These are phyloP conservation scores for Pelosia muscerda DNA, from an alignment of 2,888 invertebrate genomes.

Conservation along the genomic window DNA sequence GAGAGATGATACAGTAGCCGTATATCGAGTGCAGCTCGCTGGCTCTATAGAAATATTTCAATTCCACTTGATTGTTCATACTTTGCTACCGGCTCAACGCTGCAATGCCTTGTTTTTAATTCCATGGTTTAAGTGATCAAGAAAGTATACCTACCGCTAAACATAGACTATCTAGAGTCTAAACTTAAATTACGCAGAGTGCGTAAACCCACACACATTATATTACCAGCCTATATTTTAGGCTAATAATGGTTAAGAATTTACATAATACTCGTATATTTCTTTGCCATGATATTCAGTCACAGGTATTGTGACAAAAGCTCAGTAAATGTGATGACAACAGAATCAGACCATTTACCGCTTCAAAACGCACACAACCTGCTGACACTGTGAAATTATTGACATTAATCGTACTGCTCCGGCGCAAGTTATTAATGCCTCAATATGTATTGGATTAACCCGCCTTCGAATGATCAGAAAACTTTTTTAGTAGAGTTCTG, in stretches of 20 bases:
- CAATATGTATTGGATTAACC: slow-evolving; percentile 51
- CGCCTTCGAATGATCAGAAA: slow-evolving; percentile 35
- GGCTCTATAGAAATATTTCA: slow-evolving; percentile 45
- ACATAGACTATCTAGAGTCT: background rate
- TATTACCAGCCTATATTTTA: too few relatives aligned
- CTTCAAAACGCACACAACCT: background rate
- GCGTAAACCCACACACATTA: too few relatives aligned
- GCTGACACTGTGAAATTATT: slow-evolving; percentile 42
- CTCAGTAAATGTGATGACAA: slow-evolving; percentile 4
- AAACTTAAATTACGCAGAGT: background rate
- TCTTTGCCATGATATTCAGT: too few relatives aligned
- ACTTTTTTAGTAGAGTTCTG: background rate
- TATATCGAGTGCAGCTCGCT: slow-evolving; percentile 36
- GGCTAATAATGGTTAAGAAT: too few relatives aligned
- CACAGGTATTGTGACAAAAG: background rate
- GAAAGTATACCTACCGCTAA: background rate
- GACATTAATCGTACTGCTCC: slow-evolving; percentile 40
- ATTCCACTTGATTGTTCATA: slow-evolving; percentile 39
- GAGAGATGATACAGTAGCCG: slow-evolving; percentile 65
- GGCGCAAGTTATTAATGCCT: slow-evolving; percentile 43
- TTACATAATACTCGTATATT: too few relatives aligned
- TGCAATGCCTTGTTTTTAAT: background rate
- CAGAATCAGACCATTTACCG: background rate
- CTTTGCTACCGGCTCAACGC: slow-evolving; percentile 12
- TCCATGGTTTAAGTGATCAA: background rate